Percentiles rank a stretch among this genome's conserved stretches.
These are phyloP conservation scores for Harpalus rufipes DNA, from an alignment of 2,888 invertebrate species.

Conservation along the genomic window DNA sequence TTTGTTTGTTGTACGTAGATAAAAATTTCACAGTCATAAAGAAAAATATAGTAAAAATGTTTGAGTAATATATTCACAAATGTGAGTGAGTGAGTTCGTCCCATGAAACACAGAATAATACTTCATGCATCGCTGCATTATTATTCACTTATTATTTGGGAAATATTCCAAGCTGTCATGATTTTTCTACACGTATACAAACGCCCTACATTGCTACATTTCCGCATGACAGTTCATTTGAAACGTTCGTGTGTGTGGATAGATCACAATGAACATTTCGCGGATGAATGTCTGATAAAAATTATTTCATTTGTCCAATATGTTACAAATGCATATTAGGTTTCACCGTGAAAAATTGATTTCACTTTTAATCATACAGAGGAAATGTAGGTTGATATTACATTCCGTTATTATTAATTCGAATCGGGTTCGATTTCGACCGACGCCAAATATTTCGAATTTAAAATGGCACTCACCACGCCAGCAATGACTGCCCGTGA, in stretches of 20 bases:
- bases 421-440: too few relatives aligned
- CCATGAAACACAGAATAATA: conserved; percentile 39
- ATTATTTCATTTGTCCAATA: conserved; percentile 50
- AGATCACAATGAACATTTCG: conserved; percentile 54
- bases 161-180: conserved; percentile 58
- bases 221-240: conserved; percentile 61
- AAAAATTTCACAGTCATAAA: conserved; percentile 6
- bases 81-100: background rate
- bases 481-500: too few relatives aligned
- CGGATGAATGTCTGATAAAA: conserved; percentile 46
- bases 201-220: conserved; percentile 45
- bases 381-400: background rate
- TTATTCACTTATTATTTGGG: conserved; percentile 61
- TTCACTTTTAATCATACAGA: background rate
- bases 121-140: conserved; percentile 55
- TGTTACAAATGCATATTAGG: conserved; percentile 11
- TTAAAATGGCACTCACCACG: too few relatives aligned
- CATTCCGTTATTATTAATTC: background rate
- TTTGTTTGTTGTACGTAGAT: background rate
- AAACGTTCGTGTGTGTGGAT: conserved; percentile 54
- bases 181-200: conserved; percentile 58
- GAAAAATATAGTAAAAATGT: conserved; percentile 20
- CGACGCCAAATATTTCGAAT: too few relatives aligned
- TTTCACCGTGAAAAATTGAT: conserved; percentile 5
- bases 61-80: conserved; percentile 43